Percentiles rank a stretch among this genome's conserved stretches.
Conservation (phyloP, 2,888 invertebrate species). For the Ectemnius continuus region DNA sequence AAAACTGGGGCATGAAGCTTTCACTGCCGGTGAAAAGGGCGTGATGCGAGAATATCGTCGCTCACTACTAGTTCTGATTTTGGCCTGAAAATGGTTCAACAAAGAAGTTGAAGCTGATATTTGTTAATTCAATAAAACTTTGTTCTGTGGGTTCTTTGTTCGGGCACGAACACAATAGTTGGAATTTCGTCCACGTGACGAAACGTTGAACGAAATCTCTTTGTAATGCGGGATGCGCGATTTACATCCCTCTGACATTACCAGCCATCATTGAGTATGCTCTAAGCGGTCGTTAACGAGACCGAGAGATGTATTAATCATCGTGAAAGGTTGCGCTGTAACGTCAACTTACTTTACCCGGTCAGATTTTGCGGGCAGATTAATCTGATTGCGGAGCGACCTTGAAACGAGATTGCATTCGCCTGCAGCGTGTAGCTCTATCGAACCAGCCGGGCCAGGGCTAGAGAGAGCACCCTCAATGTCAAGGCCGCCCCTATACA, state of each 20-base stretch:
- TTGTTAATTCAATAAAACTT: too few species aligned
- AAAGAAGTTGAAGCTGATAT: too few species aligned
- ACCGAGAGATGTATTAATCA: too few species aligned
- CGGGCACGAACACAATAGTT: too few species aligned
- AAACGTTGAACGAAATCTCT: too few species aligned
- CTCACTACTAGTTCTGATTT: neutral
- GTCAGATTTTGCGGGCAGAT: conserved; percentile 33
- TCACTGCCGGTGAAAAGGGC: conserved; percentile 30
- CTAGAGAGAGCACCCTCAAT: conserved; percentile 61
- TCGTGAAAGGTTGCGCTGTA: too few species aligned
- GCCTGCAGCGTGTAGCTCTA: conserved; percentile 68
- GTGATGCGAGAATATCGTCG: conserved; percentile 10
- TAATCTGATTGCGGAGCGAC: conserved; percentile 63
- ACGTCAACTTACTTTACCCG: neutral
- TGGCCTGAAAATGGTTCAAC: neutral
- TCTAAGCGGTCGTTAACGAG: too few species aligned
- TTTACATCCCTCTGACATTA: too few species aligned
- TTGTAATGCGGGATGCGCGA: too few species aligned
- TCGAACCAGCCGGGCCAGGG: conserved; percentile 73
- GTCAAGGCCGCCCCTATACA: conserved; percentile 60
- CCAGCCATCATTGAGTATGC: too few species aligned
- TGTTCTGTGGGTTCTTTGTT: too few species aligned
- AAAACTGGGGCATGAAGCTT: conserved; percentile 47
- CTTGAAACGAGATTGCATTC: conserved; percentile 62
- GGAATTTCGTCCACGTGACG: too few species aligned